Evolutionary conservation across 2,113 vertebrate species (phyloP).

Genomic region (Corythornis madagascariensis): DNA sequence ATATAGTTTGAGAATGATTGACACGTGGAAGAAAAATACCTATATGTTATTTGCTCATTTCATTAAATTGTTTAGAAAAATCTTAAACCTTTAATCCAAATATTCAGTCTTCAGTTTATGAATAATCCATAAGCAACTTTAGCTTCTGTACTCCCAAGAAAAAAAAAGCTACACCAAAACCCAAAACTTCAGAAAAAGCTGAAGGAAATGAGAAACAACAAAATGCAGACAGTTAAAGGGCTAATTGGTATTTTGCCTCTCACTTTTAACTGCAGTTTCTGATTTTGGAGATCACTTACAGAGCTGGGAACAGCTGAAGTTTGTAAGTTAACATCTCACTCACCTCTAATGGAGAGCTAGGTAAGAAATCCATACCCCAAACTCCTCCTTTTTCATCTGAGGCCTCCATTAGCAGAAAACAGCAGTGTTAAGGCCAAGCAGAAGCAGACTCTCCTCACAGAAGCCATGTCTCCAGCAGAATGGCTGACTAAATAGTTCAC

Average conservation of each 20-base stretch:
- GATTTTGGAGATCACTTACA: not conserved
- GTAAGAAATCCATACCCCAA: not conserved
- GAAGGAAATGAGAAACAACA: not conserved
- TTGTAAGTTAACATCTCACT: not conserved
- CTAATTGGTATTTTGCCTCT: not conserved
- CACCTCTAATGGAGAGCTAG: not conserved
- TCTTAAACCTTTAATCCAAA: constrained; percentile 37
- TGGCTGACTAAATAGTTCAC: accelerated
- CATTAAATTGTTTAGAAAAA: constrained; percentile 32
- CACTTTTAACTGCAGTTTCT: not conserved
- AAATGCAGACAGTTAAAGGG: not conserved
- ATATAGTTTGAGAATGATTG: not conserved
- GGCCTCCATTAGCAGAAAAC: not conserved
- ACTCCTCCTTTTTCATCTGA: not conserved
- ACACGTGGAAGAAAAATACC: not conserved
- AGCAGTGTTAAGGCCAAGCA: accelerated
- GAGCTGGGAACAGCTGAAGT: accelerated
- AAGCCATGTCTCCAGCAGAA: accelerated
- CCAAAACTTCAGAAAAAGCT: not conserved
- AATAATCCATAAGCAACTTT: constrained; percentile 20
- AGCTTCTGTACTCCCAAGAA: not conserved
- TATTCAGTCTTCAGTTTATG: not conserved
- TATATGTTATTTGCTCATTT: constrained; percentile 2
- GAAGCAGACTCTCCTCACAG: accelerated
- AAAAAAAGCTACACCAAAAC: not conserved